phyloP scores from a whole-genome alignment of 2,888 invertebrate species.

The Villa cingulata region DNA sequence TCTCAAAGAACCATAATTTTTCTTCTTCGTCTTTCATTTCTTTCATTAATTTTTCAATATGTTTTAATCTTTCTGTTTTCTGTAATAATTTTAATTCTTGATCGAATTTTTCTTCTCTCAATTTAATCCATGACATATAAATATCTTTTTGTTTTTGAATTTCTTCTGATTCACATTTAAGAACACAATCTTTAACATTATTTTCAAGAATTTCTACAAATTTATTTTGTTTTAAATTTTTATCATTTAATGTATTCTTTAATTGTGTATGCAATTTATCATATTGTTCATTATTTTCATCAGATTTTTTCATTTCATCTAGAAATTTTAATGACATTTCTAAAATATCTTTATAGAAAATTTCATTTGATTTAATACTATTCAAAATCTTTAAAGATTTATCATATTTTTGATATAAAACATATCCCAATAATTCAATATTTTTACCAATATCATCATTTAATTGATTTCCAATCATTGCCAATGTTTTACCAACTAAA shows the following conservation, averaged over 20 bases:
- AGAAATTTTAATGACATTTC: slow-evolving; percentile 20
- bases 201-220: slow-evolving; percentile 20
- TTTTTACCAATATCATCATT: slow-evolving; percentile 39
- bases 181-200: slow-evolving; percentile 26
- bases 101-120: slow-evolving; percentile 43
- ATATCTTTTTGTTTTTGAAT: slow-evolving; percentile 34
- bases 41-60: slow-evolving; percentile 41
- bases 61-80: slow-evolving; percentile 36
- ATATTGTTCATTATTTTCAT: neutral
- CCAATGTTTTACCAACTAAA: slow-evolving; percentile 72
- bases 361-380: slow-evolving; percentile 9
- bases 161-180: slow-evolving; percentile 27
- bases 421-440: slow-evolving; percentile 50
- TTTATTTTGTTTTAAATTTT: slow-evolving; percentile 19
- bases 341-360: slow-evolving; percentile 21
- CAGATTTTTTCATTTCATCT: neutral
- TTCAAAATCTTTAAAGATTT: slow-evolving; percentile 30
- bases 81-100: slow-evolving; percentile 43
- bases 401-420: slow-evolving; percentile 52
- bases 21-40: slow-evolving; percentile 44
- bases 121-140: slow-evolving; percentile 45
- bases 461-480: slow-evolving; percentile 41
- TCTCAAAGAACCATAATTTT: slow-evolving; percentile 67
- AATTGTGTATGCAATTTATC: slow-evolving; percentile 12
- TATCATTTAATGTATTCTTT: slow-evolving; percentile 18